Percentiles rank a stretch among this genome's conserved stretches.
Evolutionary conservation across 2,888 invertebrate species (phyloP).

Genomic region (Drosophila pegasa): DNA sequence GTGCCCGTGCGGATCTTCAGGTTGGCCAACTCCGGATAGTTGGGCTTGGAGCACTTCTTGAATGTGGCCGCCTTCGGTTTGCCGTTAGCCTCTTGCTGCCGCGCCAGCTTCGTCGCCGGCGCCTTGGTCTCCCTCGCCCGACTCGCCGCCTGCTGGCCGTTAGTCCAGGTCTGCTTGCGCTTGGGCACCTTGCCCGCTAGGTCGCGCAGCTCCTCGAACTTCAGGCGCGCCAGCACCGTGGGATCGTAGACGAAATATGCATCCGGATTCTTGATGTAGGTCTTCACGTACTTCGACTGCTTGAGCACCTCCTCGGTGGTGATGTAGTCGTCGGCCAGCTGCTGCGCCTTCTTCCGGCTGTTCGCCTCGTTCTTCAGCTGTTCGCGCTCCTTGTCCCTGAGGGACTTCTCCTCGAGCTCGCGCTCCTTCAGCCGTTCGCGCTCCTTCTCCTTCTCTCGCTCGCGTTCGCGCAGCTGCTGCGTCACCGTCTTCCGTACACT

Average conservation of each 20-base stretch:
- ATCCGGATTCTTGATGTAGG: slow-evolving; percentile 85
- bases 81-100: slow-evolving; percentile 46
- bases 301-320: slow-evolving; percentile 84
- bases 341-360: slow-evolving; percentile 35
- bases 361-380: slow-evolving; percentile 58
- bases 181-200: slow-evolving; percentile 67
- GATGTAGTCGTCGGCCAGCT: slow-evolving; percentile 76
- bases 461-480: slow-evolving; percentile 71
- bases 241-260: slow-evolving; percentile 84
- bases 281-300: slow-evolving; percentile 85
- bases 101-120: slow-evolving; percentile 4
- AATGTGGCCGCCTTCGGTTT: slow-evolving; percentile 70
- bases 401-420: slow-evolving; percentile 45
- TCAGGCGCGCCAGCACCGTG: slow-evolving; percentile 81
- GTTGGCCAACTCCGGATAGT: slow-evolving; percentile 84
- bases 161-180: slow-evolving; percentile 56
- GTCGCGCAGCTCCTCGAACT: slow-evolving; percentile 82
- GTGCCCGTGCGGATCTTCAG: slow-evolving; percentile 84
- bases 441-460: slow-evolving; percentile 71
- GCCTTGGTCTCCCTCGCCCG: slow-evolving; percentile 22
- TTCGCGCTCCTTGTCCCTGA: slow-evolving; percentile 43
- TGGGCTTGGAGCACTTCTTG: slow-evolving; percentile 83
- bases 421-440: slow-evolving; percentile 48
- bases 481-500: slow-evolving; percentile 76
- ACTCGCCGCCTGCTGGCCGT: slow-evolving; percentile 9